phyloP scores from a whole-genome alignment of 1,140 invertebrate genomes.

The Mercenaria mercenaria region DNA sequence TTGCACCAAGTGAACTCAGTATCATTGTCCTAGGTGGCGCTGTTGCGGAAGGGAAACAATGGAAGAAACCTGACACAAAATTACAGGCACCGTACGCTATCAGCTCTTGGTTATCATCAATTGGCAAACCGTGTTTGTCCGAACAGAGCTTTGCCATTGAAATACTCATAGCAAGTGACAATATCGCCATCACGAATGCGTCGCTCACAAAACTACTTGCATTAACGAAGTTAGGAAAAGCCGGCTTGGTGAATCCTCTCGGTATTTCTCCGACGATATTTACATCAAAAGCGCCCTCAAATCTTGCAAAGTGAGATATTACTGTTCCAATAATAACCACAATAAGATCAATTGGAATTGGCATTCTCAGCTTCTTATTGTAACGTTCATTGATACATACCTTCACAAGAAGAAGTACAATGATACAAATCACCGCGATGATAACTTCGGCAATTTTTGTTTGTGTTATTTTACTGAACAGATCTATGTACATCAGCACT shows the following conservation, averaged over 20 bases:
- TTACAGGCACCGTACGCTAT: constrained; percentile 86
- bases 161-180: constrained; percentile 83
- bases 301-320: constrained; percentile 82
- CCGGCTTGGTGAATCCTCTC: constrained; percentile 79
- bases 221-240: constrained; percentile 65
- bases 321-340: constrained; percentile 86
- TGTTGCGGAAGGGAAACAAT: constrained; percentile 89
- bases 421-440: constrained; percentile 90
- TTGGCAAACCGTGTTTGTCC: constrained; percentile 81
- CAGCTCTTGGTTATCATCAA: constrained; percentile 87
- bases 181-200: constrained; percentile 79
- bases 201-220: constrained; percentile 49
- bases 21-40: constrained; percentile 93
- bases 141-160: constrained; percentile 85
- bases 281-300: constrained; percentile 83
- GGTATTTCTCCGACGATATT: constrained; percentile 86
- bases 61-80: constrained; percentile 86
- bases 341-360: constrained; percentile 94
- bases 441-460: constrained; percentile 86
- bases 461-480: constrained; percentile 77
- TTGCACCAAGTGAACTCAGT: constrained; percentile 71
- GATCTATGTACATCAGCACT: constrained; percentile 78
- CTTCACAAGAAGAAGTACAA: constrained; percentile 92
- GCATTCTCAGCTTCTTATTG: constrained; percentile 90
- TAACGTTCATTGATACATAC: constrained; percentile 92